A percentile compares a stretch with the other conserved stretches of the same genome.
Conservation (phyloP, 2,888 invertebrate species). For the Diachrysia chrysitis region DNA sequence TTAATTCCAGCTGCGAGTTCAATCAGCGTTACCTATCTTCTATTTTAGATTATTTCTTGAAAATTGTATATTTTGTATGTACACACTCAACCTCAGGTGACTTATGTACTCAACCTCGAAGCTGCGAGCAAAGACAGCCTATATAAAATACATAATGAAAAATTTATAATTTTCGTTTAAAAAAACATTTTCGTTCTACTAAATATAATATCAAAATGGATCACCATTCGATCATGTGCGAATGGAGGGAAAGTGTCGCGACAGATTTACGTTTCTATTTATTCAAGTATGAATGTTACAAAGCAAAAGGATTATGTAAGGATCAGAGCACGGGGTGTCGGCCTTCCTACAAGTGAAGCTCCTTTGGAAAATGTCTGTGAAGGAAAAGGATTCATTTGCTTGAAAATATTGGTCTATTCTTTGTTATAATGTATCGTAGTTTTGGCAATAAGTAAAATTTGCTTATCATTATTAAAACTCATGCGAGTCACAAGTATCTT, state of each 20-base stretch:
- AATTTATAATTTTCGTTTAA: neutral
- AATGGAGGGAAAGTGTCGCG: neutral
- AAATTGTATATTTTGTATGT: too few species aligned
- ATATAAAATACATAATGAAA: neutral
- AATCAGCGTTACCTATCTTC: too few species aligned
- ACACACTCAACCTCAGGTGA: too few species aligned
- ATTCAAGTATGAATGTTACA: constrained; percentile 1
- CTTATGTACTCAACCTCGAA: too few species aligned
- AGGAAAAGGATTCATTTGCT: neutral
- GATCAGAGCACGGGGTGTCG: constrained; percentile 1
- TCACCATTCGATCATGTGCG: neutral
- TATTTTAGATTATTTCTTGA: too few species aligned
- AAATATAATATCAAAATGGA: neutral
- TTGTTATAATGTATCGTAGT: neutral
- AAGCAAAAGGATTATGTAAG: constrained; percentile 4
- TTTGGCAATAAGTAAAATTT: neutral
- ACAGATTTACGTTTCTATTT: neutral
- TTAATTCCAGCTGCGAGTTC: too few species aligned
- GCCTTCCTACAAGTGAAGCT: neutral
- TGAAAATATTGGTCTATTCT: neutral
- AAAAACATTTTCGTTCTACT: neutral
- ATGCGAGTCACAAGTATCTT: too few species aligned
- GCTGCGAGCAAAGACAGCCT: too few species aligned
- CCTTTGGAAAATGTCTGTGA: neutral
- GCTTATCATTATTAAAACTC: too few species aligned